Evolutionary conservation across 2,113 vertebrate species (phyloP).

Genomic region (Empidonax traillii): DNA sequence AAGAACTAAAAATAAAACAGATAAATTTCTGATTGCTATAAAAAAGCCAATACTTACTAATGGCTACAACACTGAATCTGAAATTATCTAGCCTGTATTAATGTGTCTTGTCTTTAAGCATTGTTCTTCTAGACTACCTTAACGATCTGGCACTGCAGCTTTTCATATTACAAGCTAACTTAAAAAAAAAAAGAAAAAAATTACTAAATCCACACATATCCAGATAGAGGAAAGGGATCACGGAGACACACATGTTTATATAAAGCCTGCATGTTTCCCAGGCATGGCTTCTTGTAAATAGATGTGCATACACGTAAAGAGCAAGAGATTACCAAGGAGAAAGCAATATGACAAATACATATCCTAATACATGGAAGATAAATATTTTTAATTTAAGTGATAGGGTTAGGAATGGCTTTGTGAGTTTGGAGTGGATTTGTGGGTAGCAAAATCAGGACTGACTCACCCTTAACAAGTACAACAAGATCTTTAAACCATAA

Average conservation of each 20-base stretch:
- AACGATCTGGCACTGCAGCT: fast-evolving
- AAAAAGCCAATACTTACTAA: not conserved
- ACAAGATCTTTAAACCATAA: not conserved
- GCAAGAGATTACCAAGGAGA: not conserved
- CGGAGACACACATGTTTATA: not conserved
- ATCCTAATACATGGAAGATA: not conserved
- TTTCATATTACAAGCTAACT: not conserved
- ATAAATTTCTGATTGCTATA: not conserved
- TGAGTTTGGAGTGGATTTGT: not conserved
- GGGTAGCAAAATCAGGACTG: not conserved
- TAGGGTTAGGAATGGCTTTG: not conserved
- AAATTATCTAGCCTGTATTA: not conserved
- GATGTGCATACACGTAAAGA: not conserved
- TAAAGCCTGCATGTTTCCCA: not conserved
- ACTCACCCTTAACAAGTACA: not conserved
- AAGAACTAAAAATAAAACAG: not conserved
- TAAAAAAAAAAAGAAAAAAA: not conserved
- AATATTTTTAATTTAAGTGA: not conserved
- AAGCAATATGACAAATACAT: not conserved
- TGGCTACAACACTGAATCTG: not conserved
- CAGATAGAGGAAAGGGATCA: not conserved
- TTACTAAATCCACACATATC: not conserved
- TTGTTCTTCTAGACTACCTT: not conserved
- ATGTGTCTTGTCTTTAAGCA: not conserved
- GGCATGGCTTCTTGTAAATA: not conserved